Evolutionary conservation across 2,888 invertebrate species (phyloP).

Genomic region (Ectemnius cavifrons): DNA sequence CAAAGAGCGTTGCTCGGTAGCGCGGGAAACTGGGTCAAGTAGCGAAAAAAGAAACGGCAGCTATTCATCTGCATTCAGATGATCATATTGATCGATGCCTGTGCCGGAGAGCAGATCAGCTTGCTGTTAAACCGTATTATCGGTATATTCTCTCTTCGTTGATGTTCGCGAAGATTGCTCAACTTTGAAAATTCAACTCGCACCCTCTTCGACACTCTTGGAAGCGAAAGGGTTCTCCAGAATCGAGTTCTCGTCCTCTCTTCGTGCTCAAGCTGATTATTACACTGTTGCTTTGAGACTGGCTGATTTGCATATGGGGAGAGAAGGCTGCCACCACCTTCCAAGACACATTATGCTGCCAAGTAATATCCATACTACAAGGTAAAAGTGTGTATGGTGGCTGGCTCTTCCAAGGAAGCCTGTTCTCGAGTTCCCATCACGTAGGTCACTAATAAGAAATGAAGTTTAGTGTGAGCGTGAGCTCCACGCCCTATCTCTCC

Average conservation of each 20-base stretch:
- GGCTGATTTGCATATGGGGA: neutral
- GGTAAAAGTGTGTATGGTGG: neutral
- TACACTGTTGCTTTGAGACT: neutral
- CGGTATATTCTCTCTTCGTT: neutral
- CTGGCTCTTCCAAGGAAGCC: neutral
- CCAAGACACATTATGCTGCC: neutral
- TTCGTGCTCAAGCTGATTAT: neutral
- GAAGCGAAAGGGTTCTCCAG: too few relatives aligned
- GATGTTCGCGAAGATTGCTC: neutral
- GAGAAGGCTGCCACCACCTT: neutral
- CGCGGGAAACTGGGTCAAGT: slow-evolving; percentile 38
- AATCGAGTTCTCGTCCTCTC: too few relatives aligned
- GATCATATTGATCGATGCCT: slow-evolving; percentile 41
- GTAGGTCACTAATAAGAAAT: slow-evolving; percentile 4
- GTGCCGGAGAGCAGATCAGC: neutral
- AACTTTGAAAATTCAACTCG: neutral
- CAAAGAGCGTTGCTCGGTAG: slow-evolving; percentile 17
- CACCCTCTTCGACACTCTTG: too few relatives aligned
- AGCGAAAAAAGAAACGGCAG: slow-evolving; percentile 26
- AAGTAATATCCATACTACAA: slow-evolving; percentile 3
- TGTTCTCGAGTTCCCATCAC: neutral
- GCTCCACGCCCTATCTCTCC: neutral
- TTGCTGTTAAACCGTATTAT: slow-evolving; percentile 30
- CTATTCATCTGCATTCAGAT: slow-evolving; percentile 37
- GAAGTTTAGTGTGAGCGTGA: slow-evolving; percentile 3